Evolutionary conservation across 1,140 invertebrate genomes (phyloP), one percentile per base, ranked within the genome.

Genomic region (Micrasema minimum): DNA sequence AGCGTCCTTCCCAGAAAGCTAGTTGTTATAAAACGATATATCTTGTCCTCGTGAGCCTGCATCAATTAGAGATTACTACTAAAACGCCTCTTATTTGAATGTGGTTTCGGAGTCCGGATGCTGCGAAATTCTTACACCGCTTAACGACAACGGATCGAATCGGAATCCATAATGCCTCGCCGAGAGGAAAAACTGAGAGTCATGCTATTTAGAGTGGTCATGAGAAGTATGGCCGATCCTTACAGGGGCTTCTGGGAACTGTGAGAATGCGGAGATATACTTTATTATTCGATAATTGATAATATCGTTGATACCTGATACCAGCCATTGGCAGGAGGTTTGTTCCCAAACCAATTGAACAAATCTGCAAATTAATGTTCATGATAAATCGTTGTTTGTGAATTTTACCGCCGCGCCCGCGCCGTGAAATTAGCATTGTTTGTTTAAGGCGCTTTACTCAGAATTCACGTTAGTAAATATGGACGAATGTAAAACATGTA

Each of bases 81-180:
- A 31, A 31, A 31, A 31, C 26, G 26, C 26, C 26, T 31, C 26
- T 31, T 31, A 31, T 31, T 31, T 31, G 26, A 31, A 18, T 22
- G 55, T 18, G 55, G 55, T 43, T 22, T 22, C 11, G 4, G 55
- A 11, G 55, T 38, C 35, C 55, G 55, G 55, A 59, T 59, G 18
- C 55, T n/a, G 55, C 37, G 35, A 59, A 59, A 59, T 59, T 43
- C 55, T 59, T 59, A 1, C 51, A 26, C 37, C 37, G 55, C 37
- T 41, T 43, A 59, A 11, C 26, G 26, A 51, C 16, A 23, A 23
- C 12, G 6, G 16, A 11, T 23, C 20, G 48, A 23, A 22, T 20
- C n/a, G 10, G 10, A 55, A 55, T 59, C 53, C 16, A 59, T 59
- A 59, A 43, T 41, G 55, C n/a, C 9, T 41, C 14, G 11, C 10